Evolutionary conservation across 2,888 invertebrate species (phyloP).

Genomic region (Hypselothyrea guttata): DNA sequence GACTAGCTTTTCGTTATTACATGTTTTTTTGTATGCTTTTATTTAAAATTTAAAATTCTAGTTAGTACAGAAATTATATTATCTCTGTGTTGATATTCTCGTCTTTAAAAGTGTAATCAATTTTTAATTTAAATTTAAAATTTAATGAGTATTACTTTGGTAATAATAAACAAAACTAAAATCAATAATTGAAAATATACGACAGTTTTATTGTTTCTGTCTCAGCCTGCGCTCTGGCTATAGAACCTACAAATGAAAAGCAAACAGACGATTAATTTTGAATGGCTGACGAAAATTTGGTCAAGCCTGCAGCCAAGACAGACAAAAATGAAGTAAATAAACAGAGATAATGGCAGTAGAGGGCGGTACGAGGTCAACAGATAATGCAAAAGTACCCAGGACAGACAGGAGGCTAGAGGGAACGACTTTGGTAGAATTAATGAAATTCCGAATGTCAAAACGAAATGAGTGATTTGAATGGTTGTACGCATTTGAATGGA

Average conservation of each 20-base stretch:
- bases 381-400: slow-evolving; percentile 11
- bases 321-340: slow-evolving; percentile 26
- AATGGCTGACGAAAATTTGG: slow-evolving; percentile 36
- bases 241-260: slow-evolving; percentile 30
- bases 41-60: too few species aligned
- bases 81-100: too few species aligned
- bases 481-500: slow-evolving; percentile 37
- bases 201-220: slow-evolving; percentile 8
- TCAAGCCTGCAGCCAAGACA: slow-evolving; percentile 14
- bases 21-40: too few species aligned
- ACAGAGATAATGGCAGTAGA: slow-evolving; percentile 5
- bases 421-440: slow-evolving; percentile 46
- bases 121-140: too few species aligned
- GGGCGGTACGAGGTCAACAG: slow-evolving; percentile 31
- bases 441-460: slow-evolving; percentile 63
- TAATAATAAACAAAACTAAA: slow-evolving; percentile 6
- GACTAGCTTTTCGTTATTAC: too few species aligned
- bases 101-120: too few species aligned
- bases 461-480: slow-evolving; percentile 57
- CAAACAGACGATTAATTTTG: slow-evolving; percentile 55
- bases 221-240: neutral
- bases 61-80: too few species aligned
- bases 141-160: too few species aligned
- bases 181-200: slow-evolving; percentile 30
- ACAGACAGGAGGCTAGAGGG: neutral